These are phyloP conservation scores for Pygoscelis adeliae DNA, from an alignment of 2,113 vertebrate genomes.

Conservation along the genomic window DNA sequence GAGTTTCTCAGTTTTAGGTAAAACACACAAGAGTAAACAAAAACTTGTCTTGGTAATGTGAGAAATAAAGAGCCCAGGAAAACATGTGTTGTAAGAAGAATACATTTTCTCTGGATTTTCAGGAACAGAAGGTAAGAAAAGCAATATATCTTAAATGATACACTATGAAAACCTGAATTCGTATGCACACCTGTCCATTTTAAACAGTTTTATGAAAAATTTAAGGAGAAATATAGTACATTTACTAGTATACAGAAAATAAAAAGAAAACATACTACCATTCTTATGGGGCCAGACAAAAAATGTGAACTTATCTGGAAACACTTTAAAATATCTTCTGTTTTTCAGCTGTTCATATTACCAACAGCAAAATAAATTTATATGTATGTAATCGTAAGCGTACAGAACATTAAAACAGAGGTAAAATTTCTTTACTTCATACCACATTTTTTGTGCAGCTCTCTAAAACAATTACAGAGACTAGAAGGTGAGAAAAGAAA, in stretches of 20 bases:
- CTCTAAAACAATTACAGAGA: background rate
- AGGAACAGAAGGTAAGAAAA: background rate
- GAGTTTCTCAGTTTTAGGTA: background rate
- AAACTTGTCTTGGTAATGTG: background rate
- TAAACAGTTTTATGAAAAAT: background rate
- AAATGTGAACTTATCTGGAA: background rate
- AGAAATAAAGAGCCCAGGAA: background rate
- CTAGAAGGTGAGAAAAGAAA: background rate
- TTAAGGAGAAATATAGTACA: background rate
- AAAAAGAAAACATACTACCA: background rate
- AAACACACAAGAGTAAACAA: background rate
- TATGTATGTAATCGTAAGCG: background rate
- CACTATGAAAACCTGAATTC: background rate
- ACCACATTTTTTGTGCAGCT: background rate
- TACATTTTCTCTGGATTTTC: background rate
- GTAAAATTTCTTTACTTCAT: background rate
- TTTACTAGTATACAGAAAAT: background rate
- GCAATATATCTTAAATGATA: background rate
- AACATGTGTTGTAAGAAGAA: background rate
- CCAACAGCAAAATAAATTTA: background rate
- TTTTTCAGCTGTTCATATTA: constrained; percentile 9
- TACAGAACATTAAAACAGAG: background rate
- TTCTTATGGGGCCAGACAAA: background rate
- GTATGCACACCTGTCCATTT: background rate
- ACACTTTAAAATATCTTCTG: background rate